A percentile compares a stretch with the other conserved stretches of the same genome.
Conservation (phyloP, 2,113 vertebrate species). For the Porphyrio hochstetteri region DNA sequence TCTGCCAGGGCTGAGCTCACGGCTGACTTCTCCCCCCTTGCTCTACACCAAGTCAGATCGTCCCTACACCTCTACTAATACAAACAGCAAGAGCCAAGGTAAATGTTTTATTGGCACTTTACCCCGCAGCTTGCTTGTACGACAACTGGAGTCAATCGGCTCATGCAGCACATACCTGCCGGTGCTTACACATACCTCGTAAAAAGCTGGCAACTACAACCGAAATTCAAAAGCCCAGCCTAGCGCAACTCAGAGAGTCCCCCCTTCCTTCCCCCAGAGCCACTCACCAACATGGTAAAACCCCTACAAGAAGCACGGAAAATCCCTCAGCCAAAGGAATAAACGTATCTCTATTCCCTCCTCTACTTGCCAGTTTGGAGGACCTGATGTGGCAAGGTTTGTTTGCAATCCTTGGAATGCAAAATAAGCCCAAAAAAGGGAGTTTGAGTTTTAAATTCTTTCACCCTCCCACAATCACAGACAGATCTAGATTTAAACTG, state of each 20-base stretch:
- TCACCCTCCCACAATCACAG: neutral
- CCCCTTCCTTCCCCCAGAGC: neutral
- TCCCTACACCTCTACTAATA: neutral
- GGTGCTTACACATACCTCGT: neutral
- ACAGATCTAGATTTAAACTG: neutral
- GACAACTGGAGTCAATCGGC: slow-evolving; percentile 1
- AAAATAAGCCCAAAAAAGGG: neutral
- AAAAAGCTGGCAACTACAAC: neutral
- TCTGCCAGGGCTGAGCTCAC: neutral
- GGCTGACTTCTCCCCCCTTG: rapidly evolving
- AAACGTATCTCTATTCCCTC: neutral
- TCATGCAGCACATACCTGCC: slow-evolving; percentile 23
- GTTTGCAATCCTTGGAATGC: slow-evolving; percentile 17
- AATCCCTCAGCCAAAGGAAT: neutral
- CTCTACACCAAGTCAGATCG: neutral
- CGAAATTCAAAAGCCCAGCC: neutral
- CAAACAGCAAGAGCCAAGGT: neutral
- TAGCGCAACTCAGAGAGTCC: neutral
- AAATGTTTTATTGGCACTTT: slow-evolving; percentile 12
- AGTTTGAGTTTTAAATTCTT: neutral
- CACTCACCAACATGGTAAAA: neutral
- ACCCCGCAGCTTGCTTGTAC: neutral
- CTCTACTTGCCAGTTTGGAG: neutral
- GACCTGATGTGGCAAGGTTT: slow-evolving; percentile 24
- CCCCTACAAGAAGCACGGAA: neutral